Conservation (phyloP, 1,140 invertebrate genomes). For the Drosophila nasuta region DNA sequence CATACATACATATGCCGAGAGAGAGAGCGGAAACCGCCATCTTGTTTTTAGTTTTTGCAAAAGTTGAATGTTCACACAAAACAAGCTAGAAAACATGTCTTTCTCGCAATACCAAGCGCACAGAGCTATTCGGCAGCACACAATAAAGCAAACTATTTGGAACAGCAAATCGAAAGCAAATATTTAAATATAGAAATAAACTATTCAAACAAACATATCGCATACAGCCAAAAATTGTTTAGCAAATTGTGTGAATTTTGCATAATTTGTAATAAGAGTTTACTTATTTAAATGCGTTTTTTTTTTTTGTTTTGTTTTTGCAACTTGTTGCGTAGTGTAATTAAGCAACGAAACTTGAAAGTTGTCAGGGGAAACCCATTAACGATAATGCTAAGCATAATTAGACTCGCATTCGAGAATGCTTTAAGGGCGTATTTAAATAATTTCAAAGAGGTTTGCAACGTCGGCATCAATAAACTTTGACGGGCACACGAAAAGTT, state of each 20-base stretch:
- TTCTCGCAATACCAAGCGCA: constrained; percentile 15
- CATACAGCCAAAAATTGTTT: background rate
- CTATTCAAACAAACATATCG: no score
- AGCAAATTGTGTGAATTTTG: no score
- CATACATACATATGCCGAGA: background rate
- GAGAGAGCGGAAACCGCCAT: constrained; percentile 49
- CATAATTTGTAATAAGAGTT: background rate
- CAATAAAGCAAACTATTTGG: background rate
- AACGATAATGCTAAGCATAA: constrained; percentile 48
- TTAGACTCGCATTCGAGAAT: constrained; percentile 32
- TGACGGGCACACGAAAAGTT: constrained; percentile 35
- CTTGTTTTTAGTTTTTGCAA: constrained; percentile 71
- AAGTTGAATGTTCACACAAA: constrained; percentile 62
- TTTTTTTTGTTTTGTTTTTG: background rate
- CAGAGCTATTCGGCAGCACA: constrained; percentile 5
- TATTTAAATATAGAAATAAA: background rate
- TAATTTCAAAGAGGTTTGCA: constrained; percentile 45
- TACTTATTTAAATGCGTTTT: background rate
- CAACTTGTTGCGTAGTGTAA: constrained; percentile 12
- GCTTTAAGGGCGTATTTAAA: constrained; percentile 54
- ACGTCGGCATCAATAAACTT: constrained; percentile 50
- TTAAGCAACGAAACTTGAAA: constrained; percentile 16
- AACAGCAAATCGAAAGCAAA: background rate
- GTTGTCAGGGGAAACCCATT: constrained; percentile 44
- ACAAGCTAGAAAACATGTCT: constrained; percentile 48